A percentile compares a stretch with the other conserved stretches of the same genome.
These are phyloP conservation scores for Apocrypta bakeri DNA, from an alignment of 1,140 invertebrate species.

Conservation along the genomic window DNA sequence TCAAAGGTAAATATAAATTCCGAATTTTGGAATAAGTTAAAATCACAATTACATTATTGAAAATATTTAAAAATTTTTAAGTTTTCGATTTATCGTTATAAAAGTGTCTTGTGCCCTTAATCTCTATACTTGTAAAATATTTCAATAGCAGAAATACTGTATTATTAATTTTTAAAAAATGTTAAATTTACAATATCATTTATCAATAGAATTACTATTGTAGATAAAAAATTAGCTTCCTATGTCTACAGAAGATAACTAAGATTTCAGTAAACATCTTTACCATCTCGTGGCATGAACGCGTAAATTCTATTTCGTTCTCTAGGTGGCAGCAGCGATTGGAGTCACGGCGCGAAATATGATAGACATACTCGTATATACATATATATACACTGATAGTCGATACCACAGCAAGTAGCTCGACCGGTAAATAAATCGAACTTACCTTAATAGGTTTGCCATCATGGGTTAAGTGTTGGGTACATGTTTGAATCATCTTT, in stretches of 20 bases:
- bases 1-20: no score
- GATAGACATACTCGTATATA: no score
- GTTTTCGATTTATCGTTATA: no score
- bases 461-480: slow-evolving; percentile 90
- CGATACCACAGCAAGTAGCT: neutral
- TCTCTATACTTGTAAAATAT: no score
- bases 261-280: neutral
- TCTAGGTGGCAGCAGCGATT: neutral
- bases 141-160: no score
- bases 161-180: no score
- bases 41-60: no score
- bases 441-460: slow-evolving; percentile 91
- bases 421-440: neutral
- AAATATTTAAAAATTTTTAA: no score
- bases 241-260: neutral
- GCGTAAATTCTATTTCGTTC: neutral
- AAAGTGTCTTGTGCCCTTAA: no score
- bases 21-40: no score
- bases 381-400: neutral
- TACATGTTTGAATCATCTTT: slow-evolving; percentile 92
- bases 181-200: no score
- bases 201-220: no score
- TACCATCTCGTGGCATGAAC: neutral
- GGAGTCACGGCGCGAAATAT: neutral
- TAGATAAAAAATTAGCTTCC: neutral